phyloP scores from a whole-genome alignment of 1,140 invertebrate genomes.

The Bombyx mandarina region DNA sequence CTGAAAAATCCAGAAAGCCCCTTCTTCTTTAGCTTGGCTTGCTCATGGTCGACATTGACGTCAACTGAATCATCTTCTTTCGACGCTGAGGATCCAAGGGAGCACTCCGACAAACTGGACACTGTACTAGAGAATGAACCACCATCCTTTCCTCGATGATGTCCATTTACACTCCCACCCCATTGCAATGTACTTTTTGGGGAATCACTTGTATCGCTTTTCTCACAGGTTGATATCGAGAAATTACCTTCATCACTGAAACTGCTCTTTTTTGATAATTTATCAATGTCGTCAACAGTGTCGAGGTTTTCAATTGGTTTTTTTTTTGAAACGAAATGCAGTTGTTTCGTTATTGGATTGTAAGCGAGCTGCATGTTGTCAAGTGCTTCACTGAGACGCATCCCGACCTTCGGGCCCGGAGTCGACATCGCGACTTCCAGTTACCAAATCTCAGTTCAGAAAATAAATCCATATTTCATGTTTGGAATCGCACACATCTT shows the following conservation, averaged over 20 bases:
- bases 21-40: slow-evolving; percentile 63
- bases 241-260: slow-evolving; percentile 69
- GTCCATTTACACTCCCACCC: slow-evolving; percentile 65
- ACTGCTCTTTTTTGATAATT: slow-evolving; percentile 62
- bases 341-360: slow-evolving; percentile 68
- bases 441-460: slow-evolving; percentile 23
- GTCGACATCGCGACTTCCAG: slow-evolving; percentile 44
- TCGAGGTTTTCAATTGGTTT: slow-evolving; percentile 29
- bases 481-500: background rate
- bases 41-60: slow-evolving; percentile 28
- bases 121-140: slow-evolving; percentile 68
- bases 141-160: slow-evolving; percentile 61
- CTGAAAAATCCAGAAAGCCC: slow-evolving; percentile 65
- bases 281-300: slow-evolving; percentile 48
- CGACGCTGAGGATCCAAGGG: slow-evolving; percentile 54
- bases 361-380: slow-evolving; percentile 69
- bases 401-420: slow-evolving; percentile 63
- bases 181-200: slow-evolving; percentile 63
- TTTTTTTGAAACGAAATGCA: slow-evolving; percentile 67
- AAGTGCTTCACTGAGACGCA: slow-evolving; percentile 64
- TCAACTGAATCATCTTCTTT: slow-evolving; percentile 50
- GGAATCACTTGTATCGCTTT: slow-evolving; percentile 66
- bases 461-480: slow-evolving; percentile 31
- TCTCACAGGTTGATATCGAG: slow-evolving; percentile 65
- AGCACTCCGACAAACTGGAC: slow-evolving; percentile 66